Percentiles rank a stretch among this genome's conserved stretches.
Conservation (phyloP, 2,888 invertebrate genomes). For the Limnephilus rhombicus region DNA sequence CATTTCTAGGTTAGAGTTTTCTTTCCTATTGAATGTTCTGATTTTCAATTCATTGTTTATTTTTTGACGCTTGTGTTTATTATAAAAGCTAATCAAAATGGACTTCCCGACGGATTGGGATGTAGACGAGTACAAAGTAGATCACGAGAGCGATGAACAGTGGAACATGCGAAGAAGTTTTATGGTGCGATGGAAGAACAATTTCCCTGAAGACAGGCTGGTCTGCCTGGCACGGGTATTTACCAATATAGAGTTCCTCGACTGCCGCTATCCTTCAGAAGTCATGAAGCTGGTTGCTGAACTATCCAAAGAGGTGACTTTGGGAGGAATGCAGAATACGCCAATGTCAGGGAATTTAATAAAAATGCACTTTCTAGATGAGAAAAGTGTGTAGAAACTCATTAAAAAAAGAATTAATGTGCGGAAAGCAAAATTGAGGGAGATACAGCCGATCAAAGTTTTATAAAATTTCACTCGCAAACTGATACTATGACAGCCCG, state of each 20-base stretch:
- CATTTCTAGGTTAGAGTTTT: too few relatives aligned
- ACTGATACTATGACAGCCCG: too few relatives aligned
- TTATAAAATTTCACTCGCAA: too few relatives aligned
- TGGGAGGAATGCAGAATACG: too few relatives aligned
- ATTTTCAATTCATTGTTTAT: background rate
- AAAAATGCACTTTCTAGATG: too few relatives aligned
- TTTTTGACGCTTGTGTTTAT: background rate
- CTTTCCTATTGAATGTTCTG: background rate
- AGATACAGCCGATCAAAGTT: too few relatives aligned
- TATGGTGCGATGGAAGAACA: constrained; percentile 86
- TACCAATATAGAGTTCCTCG: constrained; percentile 81
- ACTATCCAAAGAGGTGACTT: constrained; percentile 74
- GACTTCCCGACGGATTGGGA: constrained; percentile 78
- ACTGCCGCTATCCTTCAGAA: constrained; percentile 79
- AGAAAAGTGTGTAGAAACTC: too few relatives aligned
- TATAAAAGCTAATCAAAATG: constrained; percentile 31
- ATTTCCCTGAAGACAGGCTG: constrained; percentile 77
- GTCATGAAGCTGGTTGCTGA: constrained; percentile 78
- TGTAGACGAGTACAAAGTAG: constrained; percentile 84
- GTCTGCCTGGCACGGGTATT: constrained; percentile 82
- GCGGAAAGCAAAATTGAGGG: too few relatives aligned
- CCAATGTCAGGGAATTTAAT: too few relatives aligned
- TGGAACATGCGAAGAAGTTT: constrained; percentile 91
- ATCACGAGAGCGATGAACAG: constrained; percentile 92
- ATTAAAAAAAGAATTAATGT: too few relatives aligned